Conservation (phyloP, 2,888 invertebrate species). For the Amiota minor region DNA sequence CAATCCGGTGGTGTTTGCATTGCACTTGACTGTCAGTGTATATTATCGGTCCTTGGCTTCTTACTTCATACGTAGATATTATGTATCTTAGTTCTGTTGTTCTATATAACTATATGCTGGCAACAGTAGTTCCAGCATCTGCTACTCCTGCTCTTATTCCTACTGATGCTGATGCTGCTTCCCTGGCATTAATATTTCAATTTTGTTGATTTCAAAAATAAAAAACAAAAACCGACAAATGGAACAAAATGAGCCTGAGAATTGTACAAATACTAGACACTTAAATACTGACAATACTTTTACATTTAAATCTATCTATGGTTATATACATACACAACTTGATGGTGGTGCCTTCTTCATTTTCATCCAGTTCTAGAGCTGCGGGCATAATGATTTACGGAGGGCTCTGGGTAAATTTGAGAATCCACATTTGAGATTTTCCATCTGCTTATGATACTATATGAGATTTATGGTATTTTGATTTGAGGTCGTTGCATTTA, state of each 20-base stretch:
- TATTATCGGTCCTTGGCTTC: neutral
- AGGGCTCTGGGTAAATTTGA: too few relatives aligned
- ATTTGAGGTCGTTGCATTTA: too few relatives aligned
- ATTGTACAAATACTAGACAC: neutral
- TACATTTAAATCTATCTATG: too few relatives aligned
- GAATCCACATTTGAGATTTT: too few relatives aligned
- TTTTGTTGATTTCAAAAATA: conserved; percentile 33
- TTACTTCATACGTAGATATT: neutral
- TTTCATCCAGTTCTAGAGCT: too few relatives aligned
- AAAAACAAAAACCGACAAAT: neutral
- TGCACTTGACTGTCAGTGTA: conserved; percentile 47
- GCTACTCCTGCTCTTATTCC: neutral
- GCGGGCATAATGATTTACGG: too few relatives aligned
- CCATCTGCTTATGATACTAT: too few relatives aligned
- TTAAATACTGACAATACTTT: too few relatives aligned
- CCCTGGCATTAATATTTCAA: conserved; percentile 50
- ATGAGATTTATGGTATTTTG: too few relatives aligned
- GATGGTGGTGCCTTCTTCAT: too few relatives aligned
- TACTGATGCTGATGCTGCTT: conserved; percentile 39
- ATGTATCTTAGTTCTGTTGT: conserved; percentile 31
- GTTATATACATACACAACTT: too few relatives aligned
- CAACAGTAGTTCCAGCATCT: neutral
- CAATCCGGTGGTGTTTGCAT: conserved; percentile 47
- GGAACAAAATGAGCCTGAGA: conserved; percentile 3
- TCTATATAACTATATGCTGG: neutral